Conservation (phyloP, 2,797 vertebrate genomes). For the Naso thynnoides region DNA sequence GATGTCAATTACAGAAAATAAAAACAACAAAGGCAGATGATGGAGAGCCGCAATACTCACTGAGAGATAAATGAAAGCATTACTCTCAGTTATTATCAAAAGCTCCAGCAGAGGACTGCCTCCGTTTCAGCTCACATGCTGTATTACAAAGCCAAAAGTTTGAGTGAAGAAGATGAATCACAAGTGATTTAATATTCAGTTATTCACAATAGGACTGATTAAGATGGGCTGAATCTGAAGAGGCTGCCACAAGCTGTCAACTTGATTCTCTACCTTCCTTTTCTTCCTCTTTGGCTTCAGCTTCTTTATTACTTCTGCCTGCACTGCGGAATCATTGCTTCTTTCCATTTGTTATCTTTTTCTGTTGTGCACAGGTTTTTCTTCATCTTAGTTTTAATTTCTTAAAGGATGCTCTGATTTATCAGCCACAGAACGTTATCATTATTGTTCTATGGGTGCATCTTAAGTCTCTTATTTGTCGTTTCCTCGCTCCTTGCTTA, state of each 20-base stretch:
- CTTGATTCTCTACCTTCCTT: constrained; percentile 28
- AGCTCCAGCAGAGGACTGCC: constrained; percentile 3
- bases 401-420: too few species aligned
- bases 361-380: neutral
- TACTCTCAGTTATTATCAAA: constrained; percentile 31
- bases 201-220: constrained; percentile 58
- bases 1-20: constrained; percentile 54
- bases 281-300: constrained; percentile 15
- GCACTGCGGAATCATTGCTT: neutral
- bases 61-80: constrained; percentile 50
- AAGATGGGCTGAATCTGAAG: constrained; percentile 42
- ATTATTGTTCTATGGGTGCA: too few species aligned
- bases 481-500: too few species aligned
- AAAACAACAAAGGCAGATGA: constrained; percentile 45
- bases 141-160: constrained; percentile 27
- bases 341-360: neutral
- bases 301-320: constrained; percentile 20
- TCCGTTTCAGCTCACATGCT: constrained; percentile 32
- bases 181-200: constrained; percentile 51
- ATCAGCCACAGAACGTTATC: too few species aligned
- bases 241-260: constrained; percentile 41
- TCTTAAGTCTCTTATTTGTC: too few species aligned
- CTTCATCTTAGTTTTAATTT: neutral
- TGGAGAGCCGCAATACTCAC: constrained; percentile 41
- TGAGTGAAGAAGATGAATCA: constrained; percentile 39